A percentile compares a stretch with the other conserved stretches of the same genome.
phyloP scores from a whole-genome alignment of 2,888 invertebrate genomes.

The Carabus problematicus region DNA sequence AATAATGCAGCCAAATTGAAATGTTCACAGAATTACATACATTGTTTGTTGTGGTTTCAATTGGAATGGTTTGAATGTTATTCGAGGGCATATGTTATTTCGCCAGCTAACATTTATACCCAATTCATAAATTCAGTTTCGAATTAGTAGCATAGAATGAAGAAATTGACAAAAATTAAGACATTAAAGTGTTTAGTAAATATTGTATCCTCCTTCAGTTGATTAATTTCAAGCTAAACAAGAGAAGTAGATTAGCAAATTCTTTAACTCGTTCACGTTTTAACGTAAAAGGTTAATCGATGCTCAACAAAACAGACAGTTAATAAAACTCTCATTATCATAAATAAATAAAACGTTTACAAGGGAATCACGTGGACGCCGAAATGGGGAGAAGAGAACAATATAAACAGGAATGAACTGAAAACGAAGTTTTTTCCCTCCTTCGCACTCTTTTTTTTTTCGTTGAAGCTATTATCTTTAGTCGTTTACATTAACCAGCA shows the following conservation, averaged over 20 bases:
- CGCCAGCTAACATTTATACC: conserved; percentile 25
- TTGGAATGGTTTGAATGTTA: not conserved
- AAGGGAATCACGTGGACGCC: not conserved
- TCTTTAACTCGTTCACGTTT: too few species aligned
- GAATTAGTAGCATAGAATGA: too few species aligned
- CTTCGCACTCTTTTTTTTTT: conserved; percentile 10
- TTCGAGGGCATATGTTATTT: too few species aligned
- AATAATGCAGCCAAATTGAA: conserved; percentile 10
- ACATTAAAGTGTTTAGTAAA: too few species aligned
- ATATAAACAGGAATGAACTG: conserved; percentile 24
- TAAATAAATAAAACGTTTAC: conserved; percentile 37
- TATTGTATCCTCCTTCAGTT: conserved; percentile 34
- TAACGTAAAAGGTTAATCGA: conserved; percentile 24
- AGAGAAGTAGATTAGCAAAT: too few species aligned
- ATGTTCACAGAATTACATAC: conserved; percentile 7
- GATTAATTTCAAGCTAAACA: too few species aligned
- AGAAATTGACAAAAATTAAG: too few species aligned
- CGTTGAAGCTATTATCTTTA: conserved; percentile 18
- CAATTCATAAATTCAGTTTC: conserved; percentile 43
- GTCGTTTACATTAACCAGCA: conserved; percentile 18
- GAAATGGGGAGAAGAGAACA: conserved; percentile 3
- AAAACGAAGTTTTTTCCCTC: conserved; percentile 19
- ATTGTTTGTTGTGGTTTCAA: conserved; percentile 15
- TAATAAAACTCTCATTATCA: conserved; percentile 41
- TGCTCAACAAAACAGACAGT: conserved; percentile 19